phyloP scores from a whole-genome alignment of 30 jellyfish, hydroid and myxozoan genomes.

The Hydractinia echinata region DNA sequence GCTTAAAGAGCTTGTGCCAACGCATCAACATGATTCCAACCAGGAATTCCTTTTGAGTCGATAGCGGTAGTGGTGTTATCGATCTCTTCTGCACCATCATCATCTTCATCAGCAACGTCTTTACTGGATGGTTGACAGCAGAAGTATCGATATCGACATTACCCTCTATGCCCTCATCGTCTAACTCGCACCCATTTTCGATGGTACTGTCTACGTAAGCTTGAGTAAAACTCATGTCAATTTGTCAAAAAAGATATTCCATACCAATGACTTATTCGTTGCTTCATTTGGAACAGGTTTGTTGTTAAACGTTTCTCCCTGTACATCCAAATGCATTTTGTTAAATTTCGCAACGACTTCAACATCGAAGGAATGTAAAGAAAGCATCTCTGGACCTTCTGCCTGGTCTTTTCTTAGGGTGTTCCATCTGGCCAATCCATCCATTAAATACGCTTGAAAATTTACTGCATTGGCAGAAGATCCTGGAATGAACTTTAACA shows the following conservation, averaged over 20 bases:
- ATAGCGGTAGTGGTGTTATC: neutral
- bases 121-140: neutral
- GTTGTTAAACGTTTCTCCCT: neutral
- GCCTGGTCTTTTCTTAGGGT: constrained; percentile 22
- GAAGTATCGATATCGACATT: neutral
- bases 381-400: neutral
- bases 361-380: neutral
- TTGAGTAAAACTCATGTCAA: neutral
- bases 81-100: too few relatives aligned
- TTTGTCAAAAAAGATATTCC: constrained; percentile 27
- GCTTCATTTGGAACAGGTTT: neutral
- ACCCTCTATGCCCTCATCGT: constrained; percentile 10
- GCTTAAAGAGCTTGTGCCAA: constrained; percentile 24
- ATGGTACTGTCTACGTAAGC: neutral
- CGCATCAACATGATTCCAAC: constrained; percentile 25
- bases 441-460: constrained; percentile 40
- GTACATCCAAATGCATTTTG: constrained; percentile 4
- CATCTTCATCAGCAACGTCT: neutral
- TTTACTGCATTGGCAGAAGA: constrained; percentile 40
- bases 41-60: constrained; percentile 11
- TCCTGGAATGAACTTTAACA: constrained; percentile 24
- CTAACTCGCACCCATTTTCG: constrained; percentile 4
- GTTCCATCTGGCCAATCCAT: constrained; percentile 44
- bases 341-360: neutral
- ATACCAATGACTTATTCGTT: constrained; percentile 24